Base-by-base conservation (phyloP, 2,888 invertebrate species). In the Aspidiotus rigidus region DNA sequence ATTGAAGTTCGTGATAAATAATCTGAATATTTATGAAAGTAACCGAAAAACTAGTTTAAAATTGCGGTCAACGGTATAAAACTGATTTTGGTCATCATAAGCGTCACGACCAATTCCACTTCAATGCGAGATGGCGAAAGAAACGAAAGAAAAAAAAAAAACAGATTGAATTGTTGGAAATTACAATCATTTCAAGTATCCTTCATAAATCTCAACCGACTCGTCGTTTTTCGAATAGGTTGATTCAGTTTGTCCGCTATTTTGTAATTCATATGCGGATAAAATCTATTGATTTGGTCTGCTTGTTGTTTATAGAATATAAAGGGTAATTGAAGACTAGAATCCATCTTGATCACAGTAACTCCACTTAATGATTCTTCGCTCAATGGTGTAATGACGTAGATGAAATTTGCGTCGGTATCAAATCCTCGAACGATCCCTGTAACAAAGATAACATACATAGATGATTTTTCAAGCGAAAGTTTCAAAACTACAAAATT, bases 391-490 rank as follows among this genome's bases (percentile, higher is more conserved):
- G 72, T 70, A 44, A 28, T 44, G 9, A 72, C 53, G 59, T 17
- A 72, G 44, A 72, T 17, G 7, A 70, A 70, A 0, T 70, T 69
- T 11, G 67, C 42, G 28, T 64, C 64, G 16, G 60, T 61, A 72
- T 70, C 67, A 41, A 72, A 57, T 39, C 28, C 61, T 54, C 70
- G 70, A 9, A 72, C 72, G 54, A 72, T 44, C 10, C 71, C 72
- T 72, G 42, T 39, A 66, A 69, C 16, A 44, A 62, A 49, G 7
- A 63, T 62, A 28, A 64, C 39, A 54, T 39, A 57, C 16, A 3
- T 53, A 60, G 16, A 42, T 44, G 28, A 13, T 39, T n/a, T 53
- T 56, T 16, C n/a, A 39, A n/a, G n/a, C n/a, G n/a, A n/a, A n/a
- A n/a, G n/a, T n/a, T n/a, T n/a, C n/a, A n/a, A n/a, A n/a, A n/a